Percentiles rank a stretch among this genome's conserved stretches.
These are phyloP conservation scores for Thaleichthys pacificus DNA, from an alignment of 2,797 vertebrate species.

Conservation along the genomic window DNA sequence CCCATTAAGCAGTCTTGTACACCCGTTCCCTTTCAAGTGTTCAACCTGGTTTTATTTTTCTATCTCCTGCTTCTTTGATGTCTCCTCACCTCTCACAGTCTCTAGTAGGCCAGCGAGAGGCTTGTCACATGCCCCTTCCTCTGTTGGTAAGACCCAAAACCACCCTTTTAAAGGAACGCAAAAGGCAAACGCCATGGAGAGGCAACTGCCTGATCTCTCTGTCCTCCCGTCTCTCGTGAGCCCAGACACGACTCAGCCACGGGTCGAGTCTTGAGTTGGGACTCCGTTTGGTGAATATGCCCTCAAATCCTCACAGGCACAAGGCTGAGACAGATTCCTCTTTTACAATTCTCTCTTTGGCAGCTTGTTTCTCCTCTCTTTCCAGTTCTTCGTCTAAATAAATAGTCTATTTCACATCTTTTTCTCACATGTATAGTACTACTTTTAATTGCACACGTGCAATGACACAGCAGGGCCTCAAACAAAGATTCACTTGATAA, in stretches of 20 bases:
- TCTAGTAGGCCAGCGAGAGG: not conserved
- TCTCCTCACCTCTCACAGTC: not conserved
- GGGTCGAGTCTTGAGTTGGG: too few species aligned
- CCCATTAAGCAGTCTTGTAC: not conserved
- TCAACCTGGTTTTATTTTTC: not conserved
- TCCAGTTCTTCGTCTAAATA: not conserved
- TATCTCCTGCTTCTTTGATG: slow-evolving; percentile 4
- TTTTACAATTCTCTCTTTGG: too few species aligned
- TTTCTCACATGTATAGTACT: not conserved
- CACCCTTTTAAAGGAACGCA: not conserved
- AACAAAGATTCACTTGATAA: slow-evolving; percentile 5
- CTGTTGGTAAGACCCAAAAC: not conserved
- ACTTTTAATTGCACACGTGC: not conserved
- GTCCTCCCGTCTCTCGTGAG: too few species aligned
- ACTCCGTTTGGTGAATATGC: too few species aligned
- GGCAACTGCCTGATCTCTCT: too few species aligned
- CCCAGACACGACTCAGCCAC: too few species aligned
- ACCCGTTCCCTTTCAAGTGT: slow-evolving; percentile 21
- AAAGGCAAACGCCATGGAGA: not conserved
- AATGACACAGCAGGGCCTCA: not conserved
- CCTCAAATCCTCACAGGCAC: slow-evolving; percentile 10
- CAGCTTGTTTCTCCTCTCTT: not conserved
- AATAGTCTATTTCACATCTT: not conserved
- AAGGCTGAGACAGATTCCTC: not conserved
- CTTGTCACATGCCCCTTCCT: not conserved